These are phyloP conservation scores for Phyllopteryx taeniolatus DNA, from an alignment of 2,113 vertebrate species.

Conservation along the genomic window DNA sequence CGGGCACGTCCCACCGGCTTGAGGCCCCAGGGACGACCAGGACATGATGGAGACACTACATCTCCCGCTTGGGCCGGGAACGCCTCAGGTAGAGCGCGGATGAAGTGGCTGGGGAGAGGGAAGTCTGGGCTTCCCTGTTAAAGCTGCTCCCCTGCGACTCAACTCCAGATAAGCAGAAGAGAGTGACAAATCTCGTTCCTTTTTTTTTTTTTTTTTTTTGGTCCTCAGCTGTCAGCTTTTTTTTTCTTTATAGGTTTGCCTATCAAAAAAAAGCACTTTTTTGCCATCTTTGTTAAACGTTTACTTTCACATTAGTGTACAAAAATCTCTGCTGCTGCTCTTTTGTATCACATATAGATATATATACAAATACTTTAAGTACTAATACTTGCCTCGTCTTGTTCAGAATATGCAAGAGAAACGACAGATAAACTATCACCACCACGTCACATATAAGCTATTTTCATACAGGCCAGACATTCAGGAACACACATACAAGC, in stretches of 20 bases:
- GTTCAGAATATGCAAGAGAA: slow-evolving; percentile 70
- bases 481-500: slow-evolving; percentile 43
- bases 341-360: slow-evolving; percentile 45
- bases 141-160: too few species aligned
- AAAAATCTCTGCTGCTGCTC: slow-evolving; percentile 58
- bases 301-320: slow-evolving; percentile 75
- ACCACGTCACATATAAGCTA: slow-evolving; percentile 58
- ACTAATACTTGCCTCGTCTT: slow-evolving; percentile 57
- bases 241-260: not conserved
- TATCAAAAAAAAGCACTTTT: not conserved
- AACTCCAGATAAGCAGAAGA: too few species aligned
- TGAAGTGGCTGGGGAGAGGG: too few species aligned
- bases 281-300: slow-evolving; percentile 26
- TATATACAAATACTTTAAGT: slow-evolving; percentile 5
- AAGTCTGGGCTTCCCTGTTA: too few species aligned
- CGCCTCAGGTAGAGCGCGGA: too few species aligned
- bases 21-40: not conserved
- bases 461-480: slow-evolving; percentile 64
- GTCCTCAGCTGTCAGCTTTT: not conserved
- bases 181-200: not conserved
- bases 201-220: not conserved
- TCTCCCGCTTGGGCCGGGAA: too few species aligned
- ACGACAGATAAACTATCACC: slow-evolving; percentile 36
- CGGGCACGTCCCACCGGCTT: too few species aligned
- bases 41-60: too few species aligned